These are phyloP conservation scores for Leucophenga montana DNA, from an alignment of 2,888 invertebrate genomes.

Conservation along the genomic window DNA sequence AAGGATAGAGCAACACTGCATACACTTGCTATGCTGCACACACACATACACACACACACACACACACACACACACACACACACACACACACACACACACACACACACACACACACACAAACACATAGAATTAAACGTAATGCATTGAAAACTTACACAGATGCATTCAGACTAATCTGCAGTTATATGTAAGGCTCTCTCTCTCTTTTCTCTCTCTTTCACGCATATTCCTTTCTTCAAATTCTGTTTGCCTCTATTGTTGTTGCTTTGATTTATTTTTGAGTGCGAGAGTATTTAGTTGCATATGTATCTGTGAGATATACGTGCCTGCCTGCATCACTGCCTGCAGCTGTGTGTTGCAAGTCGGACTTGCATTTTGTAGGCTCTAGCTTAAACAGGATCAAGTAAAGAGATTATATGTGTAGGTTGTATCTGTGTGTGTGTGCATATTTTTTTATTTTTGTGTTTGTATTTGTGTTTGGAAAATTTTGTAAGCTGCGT, in stretches of 20 bases:
- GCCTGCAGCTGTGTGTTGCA: conserved; percentile 55
- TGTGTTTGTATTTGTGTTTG: conserved; percentile 40
- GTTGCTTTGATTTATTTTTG: neutral
- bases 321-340: conserved; percentile 27
- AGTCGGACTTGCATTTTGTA: conserved; percentile 50
- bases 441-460: neutral
- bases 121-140: neutral
- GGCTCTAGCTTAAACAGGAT: conserved; percentile 35
- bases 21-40: conserved; percentile 56
- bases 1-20: conserved; percentile 34
- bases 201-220: neutral
- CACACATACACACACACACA: conserved; percentile 24
- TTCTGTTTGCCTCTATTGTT: conserved; percentile 17
- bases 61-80: too few relatives aligned
- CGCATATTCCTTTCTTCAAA: conserved; percentile 6
- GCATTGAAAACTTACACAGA: conserved; percentile 17
- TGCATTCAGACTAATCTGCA: conserved; percentile 21
- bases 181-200: neutral
- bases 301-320: conserved; percentile 20
- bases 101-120: conserved; percentile 34
- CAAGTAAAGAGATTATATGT: too few relatives aligned
- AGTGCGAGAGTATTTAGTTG: neutral
- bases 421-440: neutral
- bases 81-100: too few relatives aligned
- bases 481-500: conserved; percentile 51